Base-by-base conservation (phyloP, 2,888 invertebrate species). In the Tinea trinotella region DNA sequence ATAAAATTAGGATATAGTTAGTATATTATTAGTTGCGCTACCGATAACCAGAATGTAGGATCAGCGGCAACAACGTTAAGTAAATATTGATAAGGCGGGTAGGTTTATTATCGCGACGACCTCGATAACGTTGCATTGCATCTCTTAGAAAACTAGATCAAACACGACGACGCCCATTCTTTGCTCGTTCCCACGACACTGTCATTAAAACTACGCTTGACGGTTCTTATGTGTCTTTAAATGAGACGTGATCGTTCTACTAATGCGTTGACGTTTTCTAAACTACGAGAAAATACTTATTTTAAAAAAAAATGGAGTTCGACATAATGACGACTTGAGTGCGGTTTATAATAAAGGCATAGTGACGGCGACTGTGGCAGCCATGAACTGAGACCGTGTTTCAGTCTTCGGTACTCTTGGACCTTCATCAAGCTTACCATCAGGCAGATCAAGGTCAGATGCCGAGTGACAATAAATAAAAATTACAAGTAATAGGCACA, bases 121-220 rank as follows among this genome's bases (percentile, higher is more conserved):
- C 79, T 76, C 78, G 76, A 81, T 83, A 74, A 74, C 69, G 69
- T 70, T 72, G 64, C 64, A 69, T 65, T 68, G 67, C 71, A 74
- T 75, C 74, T 74, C 64, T 40, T 74, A 75, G 79, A 77, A 82
- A 84, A 83, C 79, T 82, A 75, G 80, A 77, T 79, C 78, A 74
- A 69, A 69, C 65, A 65, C 71, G 68, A 65, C 71, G 68, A 64
- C 67, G 64, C 60, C 74, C 66, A 82, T 82, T 82, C 76, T 78
- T 76, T 61, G 58, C 58, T 58, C 60, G 70, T 84, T 85, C 84
- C 79, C 84, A 85, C 83, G 84, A 76, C 73, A 70, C 71, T 71
- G 71, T 67, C 60, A 63, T 67, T 66, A 65, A 62, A 74, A 67
- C 70, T 66, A 60, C 62, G 65, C 64, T 76, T 19, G 19, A 1